A percentile compares a stretch with the other conserved stretches of the same genome.
These are phyloP conservation scores for Carettochelys insculpta DNA, from an alignment of 2,113 vertebrate genomes.

Conservation along the genomic window DNA sequence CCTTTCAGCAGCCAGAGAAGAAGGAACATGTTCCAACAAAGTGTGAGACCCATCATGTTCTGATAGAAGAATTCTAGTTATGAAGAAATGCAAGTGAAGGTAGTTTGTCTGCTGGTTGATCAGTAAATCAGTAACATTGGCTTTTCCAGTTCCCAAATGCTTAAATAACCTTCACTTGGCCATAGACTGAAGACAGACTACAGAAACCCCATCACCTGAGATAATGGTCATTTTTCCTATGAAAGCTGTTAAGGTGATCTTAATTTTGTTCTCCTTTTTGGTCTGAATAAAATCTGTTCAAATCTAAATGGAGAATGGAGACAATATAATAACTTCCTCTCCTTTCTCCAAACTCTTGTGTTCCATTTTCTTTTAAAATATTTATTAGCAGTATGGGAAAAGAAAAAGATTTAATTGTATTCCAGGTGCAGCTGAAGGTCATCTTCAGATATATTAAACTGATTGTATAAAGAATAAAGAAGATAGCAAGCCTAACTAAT, in stretches of 20 bases:
- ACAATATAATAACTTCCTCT: background rate
- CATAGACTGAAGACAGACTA: background rate
- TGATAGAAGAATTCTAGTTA: background rate
- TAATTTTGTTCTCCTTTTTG: constrained; percentile 13
- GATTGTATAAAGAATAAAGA: background rate
- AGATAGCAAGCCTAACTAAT: background rate
- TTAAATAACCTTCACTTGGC: background rate
- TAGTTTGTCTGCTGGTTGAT: background rate
- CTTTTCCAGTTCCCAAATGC: background rate
- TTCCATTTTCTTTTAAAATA: background rate
- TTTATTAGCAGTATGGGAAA: background rate
- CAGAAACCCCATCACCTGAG: constrained; percentile 11
- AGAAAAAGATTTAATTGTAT: constrained; percentile 16
- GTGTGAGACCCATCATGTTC: background rate
- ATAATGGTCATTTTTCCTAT: background rate
- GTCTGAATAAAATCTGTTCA: background rate
- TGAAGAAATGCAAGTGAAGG: background rate
- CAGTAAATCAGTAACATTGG: background rate
- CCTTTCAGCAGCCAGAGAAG: background rate
- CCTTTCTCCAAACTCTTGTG: background rate
- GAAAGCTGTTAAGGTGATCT: background rate
- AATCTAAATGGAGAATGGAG: constrained; percentile 32
- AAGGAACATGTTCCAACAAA: background rate
- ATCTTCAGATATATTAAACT: constrained; percentile 4
- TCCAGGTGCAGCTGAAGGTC: background rate